Base-by-base conservation (phyloP, 1,140 invertebrate genomes). In the Habropoda laboriosa region DNA sequence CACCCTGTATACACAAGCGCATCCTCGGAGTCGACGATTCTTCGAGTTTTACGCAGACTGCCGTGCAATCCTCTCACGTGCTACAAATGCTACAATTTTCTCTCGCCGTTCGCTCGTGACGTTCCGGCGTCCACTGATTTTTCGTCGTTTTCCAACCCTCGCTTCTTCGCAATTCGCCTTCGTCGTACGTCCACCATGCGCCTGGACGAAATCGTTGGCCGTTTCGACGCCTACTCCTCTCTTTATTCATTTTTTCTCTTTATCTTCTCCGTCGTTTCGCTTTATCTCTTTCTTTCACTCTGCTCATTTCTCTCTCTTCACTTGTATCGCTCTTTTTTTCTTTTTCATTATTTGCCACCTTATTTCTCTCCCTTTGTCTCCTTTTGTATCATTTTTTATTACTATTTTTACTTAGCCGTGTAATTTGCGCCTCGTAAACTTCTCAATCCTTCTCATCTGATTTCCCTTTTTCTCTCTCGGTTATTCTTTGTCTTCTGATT, bases 51-150 rank as follows among this genome's bases (percentile, higher is more conserved):
- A 61, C 55, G 21, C 57, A 47, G 12, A 68, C 61, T 24, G 47
- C 51, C n/a, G 32, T 30, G 55, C 82, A 82, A 83, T 83, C 80
- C 67, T 45, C 76, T 83, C 74, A 82, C 71, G 42, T 81, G 61
- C 64, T 27, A 51, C 74, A 47, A 81, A 77, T 73, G 73, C 27
- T 61, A 61, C 67, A 68, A 81, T 82, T 82, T 78, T 67, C 76
- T 38, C 55, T 4, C 5, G 16, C 47, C n/a, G 60, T 72, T 82
- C 47, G 53, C 72, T 66, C 61, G 38, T 24, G 71, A 81, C 42
- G 30, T 24, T 55, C n/a, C 57, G 27, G 32, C 30, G 32, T 55
- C 45, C 38, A 16, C 13, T 49, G 32, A 71, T 78, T 72, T 72
- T 32, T 64, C 45, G 51, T 55, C 42, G 57, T 49, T 61, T 66